A percentile compares a stretch with the other conserved stretches of the same genome.
Evolutionary conservation across 2,113 vertebrate species (phyloP).

Genomic region (Nesogale talazaci): DNA sequence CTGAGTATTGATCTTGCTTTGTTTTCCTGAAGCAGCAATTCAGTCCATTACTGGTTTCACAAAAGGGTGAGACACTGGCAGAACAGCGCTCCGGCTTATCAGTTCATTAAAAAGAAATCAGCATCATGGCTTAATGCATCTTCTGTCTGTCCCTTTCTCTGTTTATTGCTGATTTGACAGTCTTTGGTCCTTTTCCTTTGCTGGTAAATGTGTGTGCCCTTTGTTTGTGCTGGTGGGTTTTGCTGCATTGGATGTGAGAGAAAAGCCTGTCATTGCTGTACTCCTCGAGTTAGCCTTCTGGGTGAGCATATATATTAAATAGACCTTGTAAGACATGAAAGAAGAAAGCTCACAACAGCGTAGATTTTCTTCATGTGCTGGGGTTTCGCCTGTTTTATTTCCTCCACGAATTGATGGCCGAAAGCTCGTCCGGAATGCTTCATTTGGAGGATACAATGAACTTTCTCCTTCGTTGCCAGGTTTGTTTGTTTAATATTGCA

Average conservation of each 20-base stretch:
- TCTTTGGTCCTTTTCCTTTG: constrained; percentile 79
- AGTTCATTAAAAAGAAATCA: constrained; percentile 61
- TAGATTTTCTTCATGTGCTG: constrained; percentile 95
- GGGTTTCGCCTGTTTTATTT: constrained; percentile 88
- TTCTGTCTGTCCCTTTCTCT: constrained; percentile 62
- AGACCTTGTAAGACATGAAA: constrained; percentile 91
- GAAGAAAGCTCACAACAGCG: constrained; percentile 92
- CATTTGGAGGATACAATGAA: constrained; percentile 97
- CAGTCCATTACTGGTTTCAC: constrained; percentile 41
- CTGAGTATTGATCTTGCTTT: constrained; percentile 66
- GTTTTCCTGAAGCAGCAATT: constrained; percentile 60
- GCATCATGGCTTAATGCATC: constrained; percentile 63
- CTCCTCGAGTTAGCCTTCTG: constrained; percentile 86
- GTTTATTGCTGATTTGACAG: constrained; percentile 85
- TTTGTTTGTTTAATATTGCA: constrained; percentile 86
- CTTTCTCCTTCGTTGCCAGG: constrained; percentile 94
- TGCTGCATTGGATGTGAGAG: constrained; percentile 85
- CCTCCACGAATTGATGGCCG: constrained; percentile 92
- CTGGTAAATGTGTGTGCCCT: constrained; percentile 85
- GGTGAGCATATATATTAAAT: constrained; percentile 82
- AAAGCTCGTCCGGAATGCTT: constrained; percentile 98
- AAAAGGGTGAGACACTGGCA: constrained; percentile 42
- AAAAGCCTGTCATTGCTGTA: constrained; percentile 85
- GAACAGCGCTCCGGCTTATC: constrained; percentile 64
- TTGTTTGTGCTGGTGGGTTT: constrained; percentile 85